Percentiles rank a stretch among this genome's conserved stretches.
phyloP scores from a whole-genome alignment of 2,888 invertebrate species.

The Philopedon plagiatum region DNA sequence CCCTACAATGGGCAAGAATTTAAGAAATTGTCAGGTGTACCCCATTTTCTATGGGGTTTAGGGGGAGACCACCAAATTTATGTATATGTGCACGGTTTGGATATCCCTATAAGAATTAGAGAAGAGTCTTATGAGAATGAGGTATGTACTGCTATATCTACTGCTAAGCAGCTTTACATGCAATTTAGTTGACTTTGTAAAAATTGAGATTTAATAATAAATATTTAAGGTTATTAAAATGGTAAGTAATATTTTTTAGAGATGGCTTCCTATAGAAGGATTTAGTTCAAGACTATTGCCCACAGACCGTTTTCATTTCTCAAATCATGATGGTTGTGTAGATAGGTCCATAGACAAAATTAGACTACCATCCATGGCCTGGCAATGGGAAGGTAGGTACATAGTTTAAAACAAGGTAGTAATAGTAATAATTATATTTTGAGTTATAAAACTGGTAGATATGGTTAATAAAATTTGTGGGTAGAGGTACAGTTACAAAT shows the following conservation, averaged over 20 bases:
- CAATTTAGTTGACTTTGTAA: no score
- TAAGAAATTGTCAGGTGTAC: conserved; percentile 88
- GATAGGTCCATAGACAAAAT: conserved; percentile 87
- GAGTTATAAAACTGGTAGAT: neutral
- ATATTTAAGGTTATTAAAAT: neutral
- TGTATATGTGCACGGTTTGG: conserved; percentile 90
- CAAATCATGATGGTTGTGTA: conserved; percentile 85
- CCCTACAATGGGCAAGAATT: conserved; percentile 89
- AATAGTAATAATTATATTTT: no score
- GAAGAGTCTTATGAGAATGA: conserved; percentile 96
- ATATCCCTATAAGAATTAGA: conserved; percentile 90
- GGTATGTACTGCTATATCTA: no score
- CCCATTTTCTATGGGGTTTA: conserved; percentile 92
- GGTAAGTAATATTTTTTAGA: conserved; percentile 66
- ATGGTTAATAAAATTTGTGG: no score
- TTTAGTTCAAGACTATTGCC: conserved; percentile 87
- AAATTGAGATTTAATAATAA: no score
- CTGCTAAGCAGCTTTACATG: no score
- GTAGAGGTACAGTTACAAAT: no score
- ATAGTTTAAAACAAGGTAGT: no score
- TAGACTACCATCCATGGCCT: conserved; percentile 91
- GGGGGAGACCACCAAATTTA: conserved; percentile 95
- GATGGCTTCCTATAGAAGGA: conserved; percentile 93
- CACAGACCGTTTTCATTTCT: conserved; percentile 90
- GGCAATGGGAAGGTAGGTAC: conserved; percentile 86